phyloP scores from a whole-genome alignment of 2,113 vertebrate species.

The Dasyprocta punctata region DNA sequence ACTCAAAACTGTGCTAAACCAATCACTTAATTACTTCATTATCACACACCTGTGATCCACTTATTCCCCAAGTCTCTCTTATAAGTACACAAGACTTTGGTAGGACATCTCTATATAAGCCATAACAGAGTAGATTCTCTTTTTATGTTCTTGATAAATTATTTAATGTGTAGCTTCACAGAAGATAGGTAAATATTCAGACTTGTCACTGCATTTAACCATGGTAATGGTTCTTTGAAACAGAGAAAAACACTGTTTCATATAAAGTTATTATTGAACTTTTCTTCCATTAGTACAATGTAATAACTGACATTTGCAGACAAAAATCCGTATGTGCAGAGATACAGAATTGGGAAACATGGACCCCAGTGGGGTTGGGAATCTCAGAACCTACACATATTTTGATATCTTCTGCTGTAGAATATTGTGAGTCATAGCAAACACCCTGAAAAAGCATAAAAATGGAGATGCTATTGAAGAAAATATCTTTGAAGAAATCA shows the following conservation, averaged over 20 bases:
- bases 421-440: not conserved
- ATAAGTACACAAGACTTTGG: not conserved
- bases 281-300: not conserved
- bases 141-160: not conserved
- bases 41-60: not conserved
- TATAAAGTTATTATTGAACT: not conserved
- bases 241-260: not conserved
- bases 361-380: rapidly evolving
- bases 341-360: not conserved
- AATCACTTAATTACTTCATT: not conserved
- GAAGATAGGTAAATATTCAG: not conserved
- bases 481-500: not conserved
- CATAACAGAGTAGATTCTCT: not conserved
- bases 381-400: not conserved
- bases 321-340: not conserved
- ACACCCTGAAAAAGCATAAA: not conserved
- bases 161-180: not conserved
- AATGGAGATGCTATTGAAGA: not conserved
- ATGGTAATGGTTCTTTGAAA: not conserved
- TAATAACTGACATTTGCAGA: not conserved
- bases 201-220: not conserved
- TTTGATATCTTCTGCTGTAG: not conserved
- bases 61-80: not conserved
- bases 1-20: not conserved
- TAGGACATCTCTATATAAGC: not conserved